Base-by-base conservation (phyloP, 92 coral and sea anemone species). In the Phenganax marumi region DNA sequence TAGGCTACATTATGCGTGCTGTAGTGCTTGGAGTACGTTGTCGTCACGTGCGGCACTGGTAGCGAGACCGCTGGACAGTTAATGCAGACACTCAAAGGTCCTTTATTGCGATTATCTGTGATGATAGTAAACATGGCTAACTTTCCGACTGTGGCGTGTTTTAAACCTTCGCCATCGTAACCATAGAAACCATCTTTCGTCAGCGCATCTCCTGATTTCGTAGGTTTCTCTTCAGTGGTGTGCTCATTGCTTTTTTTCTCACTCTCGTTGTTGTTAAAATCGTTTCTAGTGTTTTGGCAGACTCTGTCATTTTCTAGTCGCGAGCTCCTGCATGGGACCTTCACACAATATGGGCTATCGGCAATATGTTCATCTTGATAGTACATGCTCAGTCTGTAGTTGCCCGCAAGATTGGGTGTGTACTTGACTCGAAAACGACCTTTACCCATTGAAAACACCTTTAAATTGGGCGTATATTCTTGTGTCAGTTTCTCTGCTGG, bases 11-110 rank as follows among this genome's bases (percentile, higher is more conserved):
- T 83, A 79, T 96, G 99, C 48, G 90, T 93, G 7, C 97, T 90
- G 48, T 87, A 83, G 76, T 81, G 74, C 18, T 85, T 84, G 71
- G 90, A 87, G 53, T 89, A 89, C 83, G 86, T 90, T 82, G 93
- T 96, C 63, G 89, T 96, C 56, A 96, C 99, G 81, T 96, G 91
- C 23, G 99, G 99, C 9, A 96, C 99, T 8, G 99, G 99, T 61
- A 96, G 93, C 52, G 99, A 96, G 26, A 96, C 97, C 83, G 99
- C 99, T 78, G 99, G 99, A 89, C 99, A 96, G 83, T 97, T 96
- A 33, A 96, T 96, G 68, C 99, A 96, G 58, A 96, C 99, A 70
- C 99, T 96, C 84, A 96, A 75, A 8, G 99, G 99, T 13, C 99
- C 99, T 85, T 85, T 92, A 10, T 92, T 90, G 33, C 86, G 76